A percentile compares a stretch with the other conserved stretches of the same genome.
phyloP scores from a whole-genome alignment of 2,888 invertebrate species.

The Camptogramma bilineatum region DNA sequence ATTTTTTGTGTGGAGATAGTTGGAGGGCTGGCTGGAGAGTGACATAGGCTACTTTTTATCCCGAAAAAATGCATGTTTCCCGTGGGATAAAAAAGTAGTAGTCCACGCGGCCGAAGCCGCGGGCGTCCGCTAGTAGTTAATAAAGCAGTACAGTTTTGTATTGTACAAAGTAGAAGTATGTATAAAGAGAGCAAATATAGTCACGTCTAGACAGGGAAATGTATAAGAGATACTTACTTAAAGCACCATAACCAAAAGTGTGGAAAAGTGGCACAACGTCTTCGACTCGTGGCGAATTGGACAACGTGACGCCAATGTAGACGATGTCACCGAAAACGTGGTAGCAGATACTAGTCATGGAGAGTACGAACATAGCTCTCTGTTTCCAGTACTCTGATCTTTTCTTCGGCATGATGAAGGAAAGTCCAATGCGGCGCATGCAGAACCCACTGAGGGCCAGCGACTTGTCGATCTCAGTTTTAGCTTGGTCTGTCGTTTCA shows the following conservation, averaged over 20 bases:
- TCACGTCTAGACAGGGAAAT: slow-evolving; percentile 41
- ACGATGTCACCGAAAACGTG: slow-evolving; percentile 77
- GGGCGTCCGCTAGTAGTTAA: too few species aligned
- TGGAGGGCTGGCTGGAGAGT: too few species aligned
- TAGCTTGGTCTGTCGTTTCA: slow-evolving; percentile 60
- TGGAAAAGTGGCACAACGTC: slow-evolving; percentile 79
- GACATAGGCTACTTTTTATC: too few species aligned
- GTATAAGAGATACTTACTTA: slow-evolving; percentile 65
- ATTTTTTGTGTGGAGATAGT: too few species aligned
- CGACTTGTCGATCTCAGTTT: slow-evolving; percentile 69
- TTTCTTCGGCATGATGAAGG: slow-evolving; percentile 60
- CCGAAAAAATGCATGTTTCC: too few species aligned
- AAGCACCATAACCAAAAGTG: slow-evolving; percentile 76
- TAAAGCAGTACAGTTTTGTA: neutral
- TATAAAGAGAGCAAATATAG: slow-evolving; percentile 10
- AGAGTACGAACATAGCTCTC: slow-evolving; percentile 63
- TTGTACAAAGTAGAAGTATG: neutral
- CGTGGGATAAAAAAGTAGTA: too few species aligned
- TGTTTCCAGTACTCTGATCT: slow-evolving; percentile 55
- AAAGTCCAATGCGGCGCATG: slow-evolving; percentile 71
- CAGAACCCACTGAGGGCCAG: slow-evolving; percentile 65
- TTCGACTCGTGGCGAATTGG: slow-evolving; percentile 75
- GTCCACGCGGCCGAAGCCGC: too few species aligned
- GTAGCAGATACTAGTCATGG: slow-evolving; percentile 68
- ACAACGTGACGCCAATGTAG: slow-evolving; percentile 71